Evolutionary conservation across 2,888 invertebrate genomes (phyloP).

Genomic region (Ephialtes manifestator): DNA sequence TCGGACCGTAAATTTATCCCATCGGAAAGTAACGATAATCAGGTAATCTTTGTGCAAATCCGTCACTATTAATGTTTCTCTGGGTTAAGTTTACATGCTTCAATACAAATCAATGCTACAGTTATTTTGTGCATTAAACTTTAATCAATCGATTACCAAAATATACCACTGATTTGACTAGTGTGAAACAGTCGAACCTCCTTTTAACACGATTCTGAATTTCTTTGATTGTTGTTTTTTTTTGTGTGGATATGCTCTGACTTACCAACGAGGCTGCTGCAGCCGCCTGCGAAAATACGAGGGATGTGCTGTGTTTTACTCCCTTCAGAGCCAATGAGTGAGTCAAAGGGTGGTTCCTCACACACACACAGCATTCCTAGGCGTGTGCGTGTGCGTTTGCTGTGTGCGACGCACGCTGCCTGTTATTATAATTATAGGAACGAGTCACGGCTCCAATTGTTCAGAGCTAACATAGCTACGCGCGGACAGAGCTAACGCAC

Average conservation of each 20-base stretch:
- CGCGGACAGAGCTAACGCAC: conserved; percentile 73
- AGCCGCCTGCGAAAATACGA: conserved; percentile 82
- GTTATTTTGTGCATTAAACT: too few species aligned
- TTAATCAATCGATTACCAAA: too few species aligned
- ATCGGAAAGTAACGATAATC: too few species aligned
- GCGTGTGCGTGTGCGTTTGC: conserved; percentile 84
- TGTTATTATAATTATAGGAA: conserved; percentile 84
- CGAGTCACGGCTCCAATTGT: conserved; percentile 83
- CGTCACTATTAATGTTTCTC: too few species aligned
- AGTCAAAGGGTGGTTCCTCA: conserved; percentile 81
- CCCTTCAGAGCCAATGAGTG: conserved; percentile 84
- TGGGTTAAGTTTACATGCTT: too few species aligned
- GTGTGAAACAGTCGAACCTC: too few species aligned
- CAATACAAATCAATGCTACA: too few species aligned
- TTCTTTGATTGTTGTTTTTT: conserved; percentile 65
- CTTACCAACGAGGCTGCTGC: conserved; percentile 83
- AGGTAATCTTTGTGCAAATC: too few species aligned
- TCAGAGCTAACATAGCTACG: conserved; percentile 81
- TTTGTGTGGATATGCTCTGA: conserved; percentile 82
- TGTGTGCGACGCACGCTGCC: conserved; percentile 84
- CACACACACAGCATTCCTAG: conserved; percentile 83
- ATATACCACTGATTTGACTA: neutral
- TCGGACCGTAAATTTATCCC: too few species aligned
- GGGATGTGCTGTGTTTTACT: conserved; percentile 83
- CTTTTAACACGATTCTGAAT: conserved; percentile 69